Percentiles rank a stretch among this genome's conserved stretches.
These are phyloP conservation scores for Proterorhinus semilunaris DNA, from an alignment of 2,113 vertebrate species.

Conservation along the genomic window DNA sequence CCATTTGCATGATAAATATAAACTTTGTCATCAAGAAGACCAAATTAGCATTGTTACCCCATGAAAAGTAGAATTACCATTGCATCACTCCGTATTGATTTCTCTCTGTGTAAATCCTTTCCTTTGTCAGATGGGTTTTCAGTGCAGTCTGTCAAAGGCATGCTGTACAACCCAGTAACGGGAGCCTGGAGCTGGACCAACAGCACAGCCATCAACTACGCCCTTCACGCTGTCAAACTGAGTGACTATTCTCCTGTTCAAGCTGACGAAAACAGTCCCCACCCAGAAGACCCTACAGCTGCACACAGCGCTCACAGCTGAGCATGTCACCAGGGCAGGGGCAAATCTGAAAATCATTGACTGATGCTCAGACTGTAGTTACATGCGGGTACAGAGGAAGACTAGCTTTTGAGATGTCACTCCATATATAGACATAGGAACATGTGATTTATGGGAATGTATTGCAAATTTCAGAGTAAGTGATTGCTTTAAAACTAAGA, in stretches of 20 bases:
- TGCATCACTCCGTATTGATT: neutral
- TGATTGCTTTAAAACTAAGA: neutral
- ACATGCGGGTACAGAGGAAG: slow-evolving; percentile 12
- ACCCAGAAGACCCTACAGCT: slow-evolving; percentile 12
- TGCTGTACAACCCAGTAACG: slow-evolving; percentile 88
- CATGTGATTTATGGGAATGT: neutral
- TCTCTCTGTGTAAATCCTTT: neutral
- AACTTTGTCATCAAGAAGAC: too few relatives aligned
- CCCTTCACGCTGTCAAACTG: slow-evolving; percentile 84
- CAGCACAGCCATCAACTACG: slow-evolving; percentile 88
- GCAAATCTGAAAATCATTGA: neutral
- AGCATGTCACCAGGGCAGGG: slow-evolving; percentile 3
- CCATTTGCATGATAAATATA: too few relatives aligned
- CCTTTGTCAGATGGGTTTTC: slow-evolving; percentile 81
- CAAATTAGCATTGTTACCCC: neutral
- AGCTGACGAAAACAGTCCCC: slow-evolving; percentile 24
- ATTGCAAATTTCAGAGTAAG: neutral
- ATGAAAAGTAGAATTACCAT: neutral
- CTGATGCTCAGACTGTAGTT: slow-evolving; percentile 15
- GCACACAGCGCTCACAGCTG: slow-evolving; percentile 26
- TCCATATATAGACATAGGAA: neutral
- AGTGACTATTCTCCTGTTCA: slow-evolving; percentile 16
- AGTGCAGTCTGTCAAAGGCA: slow-evolving; percentile 84
- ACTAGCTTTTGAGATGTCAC: neutral
- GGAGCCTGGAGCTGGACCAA: slow-evolving; percentile 86